A percentile compares a stretch with the other conserved stretches of the same genome.
Conservation (phyloP, 2,888 invertebrate species). For the Hermodice carunculata region DNA sequence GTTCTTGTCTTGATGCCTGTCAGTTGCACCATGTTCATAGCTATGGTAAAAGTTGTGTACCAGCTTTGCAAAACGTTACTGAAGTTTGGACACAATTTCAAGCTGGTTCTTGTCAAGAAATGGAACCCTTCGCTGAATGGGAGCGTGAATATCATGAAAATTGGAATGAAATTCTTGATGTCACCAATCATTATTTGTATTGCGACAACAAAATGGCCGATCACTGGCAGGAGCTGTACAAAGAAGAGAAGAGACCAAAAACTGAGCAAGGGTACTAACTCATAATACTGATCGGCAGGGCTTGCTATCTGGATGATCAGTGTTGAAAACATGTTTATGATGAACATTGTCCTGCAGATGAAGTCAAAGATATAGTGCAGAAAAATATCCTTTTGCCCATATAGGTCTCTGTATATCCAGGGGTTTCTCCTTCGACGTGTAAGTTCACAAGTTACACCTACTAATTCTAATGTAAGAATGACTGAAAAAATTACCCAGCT, state of each 20-base stretch:
- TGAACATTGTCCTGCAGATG: no score
- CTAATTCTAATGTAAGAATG: no score
- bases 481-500: no score
- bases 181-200: constrained; percentile 1
- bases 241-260: constrained; percentile 2
- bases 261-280: not conserved
- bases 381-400: no score
- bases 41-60: not conserved
- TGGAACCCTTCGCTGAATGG: not conserved
- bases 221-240: not conserved
- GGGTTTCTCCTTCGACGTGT: no score
- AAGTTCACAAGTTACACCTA: no score
- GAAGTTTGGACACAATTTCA: not conserved
- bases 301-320: no score
- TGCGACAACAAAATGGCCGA: not conserved
- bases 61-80: not conserved
- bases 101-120: no score
- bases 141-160: not conserved
- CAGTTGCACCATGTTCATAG: constrained; percentile 4
- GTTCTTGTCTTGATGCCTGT: not conserved
- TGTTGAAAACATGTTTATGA: no score
- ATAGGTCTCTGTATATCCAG: no score
- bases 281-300: no score
- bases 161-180: not conserved
- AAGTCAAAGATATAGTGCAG: no score